A percentile compares a stretch with the other conserved stretches of the same genome.
phyloP scores from a whole-genome alignment of 1,140 invertebrate species.

The Zaprionus taronus region DNA sequence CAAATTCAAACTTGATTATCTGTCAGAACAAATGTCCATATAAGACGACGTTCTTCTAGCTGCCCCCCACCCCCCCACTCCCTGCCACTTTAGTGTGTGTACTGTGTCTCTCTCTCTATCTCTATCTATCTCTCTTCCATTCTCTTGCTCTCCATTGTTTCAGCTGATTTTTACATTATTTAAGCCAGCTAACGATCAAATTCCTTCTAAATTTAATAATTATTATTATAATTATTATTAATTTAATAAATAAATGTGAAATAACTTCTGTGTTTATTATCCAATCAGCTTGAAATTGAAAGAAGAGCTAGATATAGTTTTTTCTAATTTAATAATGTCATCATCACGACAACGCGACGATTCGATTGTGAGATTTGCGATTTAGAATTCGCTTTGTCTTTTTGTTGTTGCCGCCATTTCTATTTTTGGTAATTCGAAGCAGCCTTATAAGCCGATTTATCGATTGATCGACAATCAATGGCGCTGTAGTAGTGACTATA shows the following conservation, averaged over 20 bases:
- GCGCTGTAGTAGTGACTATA: background rate
- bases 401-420: slow-evolving; percentile 13
- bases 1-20: slow-evolving; percentile 44
- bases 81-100: background rate
- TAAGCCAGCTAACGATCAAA: background rate
- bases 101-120: background rate
- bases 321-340: slow-evolving; percentile 1
- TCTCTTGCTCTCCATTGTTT: background rate
- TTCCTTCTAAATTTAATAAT: too few relatives aligned
- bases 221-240: too few relatives aligned
- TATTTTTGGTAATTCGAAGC: slow-evolving; percentile 25
- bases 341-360: background rate
- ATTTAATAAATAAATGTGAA: too few relatives aligned
- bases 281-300: too few relatives aligned
- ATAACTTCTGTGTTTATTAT: too few relatives aligned
- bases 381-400: slow-evolving; percentile 4
- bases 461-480: slow-evolving; percentile 14
- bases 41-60: slow-evolving; percentile 7
- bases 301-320: background rate
- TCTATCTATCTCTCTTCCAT: background rate
- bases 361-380: background rate
- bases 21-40: slow-evolving; percentile 15
- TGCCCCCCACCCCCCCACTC: background rate
- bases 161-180: background rate
- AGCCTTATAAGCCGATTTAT: slow-evolving; percentile 44